Evolutionary conservation across 2,113 vertebrate species (phyloP).

Genomic region (Aleadryas rufinucha): DNA sequence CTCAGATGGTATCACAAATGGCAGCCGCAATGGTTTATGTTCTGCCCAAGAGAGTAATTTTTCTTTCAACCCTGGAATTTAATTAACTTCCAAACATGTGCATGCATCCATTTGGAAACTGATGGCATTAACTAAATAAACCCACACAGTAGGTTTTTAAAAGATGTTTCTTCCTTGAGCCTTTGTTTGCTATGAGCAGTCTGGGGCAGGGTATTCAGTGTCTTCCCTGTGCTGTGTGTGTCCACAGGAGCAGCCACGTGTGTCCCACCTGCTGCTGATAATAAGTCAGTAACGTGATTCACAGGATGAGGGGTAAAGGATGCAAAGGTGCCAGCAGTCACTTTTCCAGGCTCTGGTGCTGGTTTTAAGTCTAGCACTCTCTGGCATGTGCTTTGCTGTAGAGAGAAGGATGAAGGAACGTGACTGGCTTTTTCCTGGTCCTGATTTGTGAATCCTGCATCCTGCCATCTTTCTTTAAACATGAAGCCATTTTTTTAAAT

Average conservation of each 20-base stretch:
- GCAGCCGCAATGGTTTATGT: not conserved
- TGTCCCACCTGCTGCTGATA: not conserved
- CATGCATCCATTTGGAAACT: not conserved
- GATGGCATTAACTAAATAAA: not conserved
- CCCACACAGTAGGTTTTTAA: not conserved
- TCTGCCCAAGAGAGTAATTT: not conserved
- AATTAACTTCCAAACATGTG: not conserved
- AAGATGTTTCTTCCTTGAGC: not conserved
- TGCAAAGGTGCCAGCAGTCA: not conserved
- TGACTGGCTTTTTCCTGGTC: not conserved
- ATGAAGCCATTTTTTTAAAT: not conserved
- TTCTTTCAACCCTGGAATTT: not conserved
- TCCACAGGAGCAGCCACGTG: not conserved
- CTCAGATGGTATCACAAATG: not conserved
- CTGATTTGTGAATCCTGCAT: not conserved
- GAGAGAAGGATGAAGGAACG: not conserved
- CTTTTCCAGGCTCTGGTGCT: not conserved
- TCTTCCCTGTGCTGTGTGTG: not conserved
- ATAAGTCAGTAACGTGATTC: not conserved
- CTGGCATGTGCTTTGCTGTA: fast-evolving
- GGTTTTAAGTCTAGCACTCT: not conserved
- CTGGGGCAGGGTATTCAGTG: not conserved
- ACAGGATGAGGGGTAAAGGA: not conserved
- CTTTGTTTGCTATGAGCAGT: not conserved
- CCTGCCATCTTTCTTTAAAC: not conserved